A percentile compares a stretch with the other conserved stretches of the same genome.
These are phyloP conservation scores for Diachasmimorpha longicaudata DNA, from an alignment of 1,140 invertebrate species.

Conservation along the genomic window DNA sequence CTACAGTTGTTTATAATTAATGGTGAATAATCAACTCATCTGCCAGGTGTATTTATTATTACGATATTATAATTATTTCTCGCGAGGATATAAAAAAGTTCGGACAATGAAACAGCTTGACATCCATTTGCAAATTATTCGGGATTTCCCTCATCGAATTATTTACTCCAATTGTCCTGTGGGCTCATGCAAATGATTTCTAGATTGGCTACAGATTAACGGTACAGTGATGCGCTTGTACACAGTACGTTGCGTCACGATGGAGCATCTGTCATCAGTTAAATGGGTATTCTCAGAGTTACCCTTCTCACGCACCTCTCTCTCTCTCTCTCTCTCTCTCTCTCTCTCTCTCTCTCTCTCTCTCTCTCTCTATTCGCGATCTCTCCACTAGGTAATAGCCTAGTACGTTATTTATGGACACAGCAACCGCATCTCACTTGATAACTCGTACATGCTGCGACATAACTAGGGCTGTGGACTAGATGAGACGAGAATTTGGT, in stretches of 20 bases:
- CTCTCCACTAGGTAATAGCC: conserved; percentile 39
- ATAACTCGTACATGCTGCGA: neutral
- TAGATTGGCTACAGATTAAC: conserved; percentile 11
- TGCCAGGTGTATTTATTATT: too few species aligned
- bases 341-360: neutral
- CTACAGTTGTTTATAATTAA: too few species aligned
- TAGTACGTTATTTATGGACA: conserved; percentile 41
- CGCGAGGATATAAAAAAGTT: too few species aligned
- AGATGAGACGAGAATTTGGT: too few species aligned
- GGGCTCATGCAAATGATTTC: conserved; percentile 27
- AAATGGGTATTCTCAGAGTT: neutral
- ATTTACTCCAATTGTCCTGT: neutral
- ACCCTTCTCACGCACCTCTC: neutral
- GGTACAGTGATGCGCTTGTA: neutral
- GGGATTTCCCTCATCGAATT: neutral
- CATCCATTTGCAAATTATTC: neutral
- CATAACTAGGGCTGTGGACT: too few species aligned
- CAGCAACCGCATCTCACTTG: conserved; percentile 23
- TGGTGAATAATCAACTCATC: too few species aligned
- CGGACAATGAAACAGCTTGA: neutral
- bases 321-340: neutral
- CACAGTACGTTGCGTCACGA: conserved; percentile 9
- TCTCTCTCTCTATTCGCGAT: conserved; percentile 13
- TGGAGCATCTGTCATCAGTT: conserved; percentile 12
- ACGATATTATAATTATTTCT: too few species aligned